Base-by-base conservation (phyloP, 2,113 vertebrate genomes). In the Artemisiospiza belli region DNA sequence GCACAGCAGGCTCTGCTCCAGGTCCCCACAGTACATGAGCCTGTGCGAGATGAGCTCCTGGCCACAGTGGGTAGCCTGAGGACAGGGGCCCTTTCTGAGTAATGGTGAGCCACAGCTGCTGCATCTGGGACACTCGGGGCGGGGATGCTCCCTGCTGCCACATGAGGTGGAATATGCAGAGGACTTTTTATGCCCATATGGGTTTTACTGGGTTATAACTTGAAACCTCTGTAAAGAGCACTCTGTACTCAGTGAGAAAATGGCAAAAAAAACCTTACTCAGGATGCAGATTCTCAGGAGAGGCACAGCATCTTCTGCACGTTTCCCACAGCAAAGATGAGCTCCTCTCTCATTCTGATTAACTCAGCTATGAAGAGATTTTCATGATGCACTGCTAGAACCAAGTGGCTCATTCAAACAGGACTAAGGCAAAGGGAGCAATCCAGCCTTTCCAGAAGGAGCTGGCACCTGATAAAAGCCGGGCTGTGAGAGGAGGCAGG, bases 81-180 rank as follows among this genome's bases (percentile, higher is more conserved):
- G 54, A 47, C 41, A 43, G n/a, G 33, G 63, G 21, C 35, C 21
- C 43, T 62, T 46, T 66, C 16, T 1, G 1, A 28, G 28, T 41
- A 39, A 10, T 8, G 44, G 41, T 68, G 54, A 83, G 31, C 37
- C 49, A 27, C 54, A 59, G 59, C 68, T 67, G 39, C 43, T 39
- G 25, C 79, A 39, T 20, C 74, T 76, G 58, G 37, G 58, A 35
- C 13, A 5, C 52, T 35, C 3, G 5, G 64, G 51, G 35, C 30
- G 49, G 17, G 37, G 55, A 39, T 62, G 58, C 28, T 91, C 31
- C 61, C 52, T 28, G 35, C n/a, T 87, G 46, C 52, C 39, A 10
- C 13, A 0, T 15, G 27, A 22, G 9, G 10, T 49, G 43, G 3
- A 1, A 6, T 41, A 28, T 13, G 58, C 5, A 2, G 41, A 80